These are phyloP conservation scores for Columba livia DNA, from an alignment of 2,113 vertebrate species.

Conservation along the genomic window DNA sequence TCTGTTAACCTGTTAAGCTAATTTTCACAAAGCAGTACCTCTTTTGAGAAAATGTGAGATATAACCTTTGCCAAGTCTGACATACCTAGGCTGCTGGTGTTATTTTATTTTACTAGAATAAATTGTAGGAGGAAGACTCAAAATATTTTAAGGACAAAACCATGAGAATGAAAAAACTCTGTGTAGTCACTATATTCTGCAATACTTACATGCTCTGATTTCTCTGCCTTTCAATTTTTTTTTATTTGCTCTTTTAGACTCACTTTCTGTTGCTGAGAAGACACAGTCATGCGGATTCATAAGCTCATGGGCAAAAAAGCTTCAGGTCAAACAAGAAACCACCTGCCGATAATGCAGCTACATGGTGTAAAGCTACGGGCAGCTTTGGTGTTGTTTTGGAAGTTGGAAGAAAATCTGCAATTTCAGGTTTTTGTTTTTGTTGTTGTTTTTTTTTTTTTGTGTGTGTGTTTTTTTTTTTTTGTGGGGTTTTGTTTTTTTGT, in stretches of 20 bases:
- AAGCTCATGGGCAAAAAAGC: not conserved
- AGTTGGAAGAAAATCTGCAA: not conserved
- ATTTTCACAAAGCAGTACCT: not conserved
- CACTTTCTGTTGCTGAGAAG: not conserved
- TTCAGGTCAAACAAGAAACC: not conserved
- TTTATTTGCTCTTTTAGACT: not conserved
- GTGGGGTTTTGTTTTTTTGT: not conserved
- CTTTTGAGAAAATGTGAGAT: not conserved
- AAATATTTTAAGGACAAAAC: not conserved
- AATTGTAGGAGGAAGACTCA: not conserved
- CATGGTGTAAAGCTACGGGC: not conserved
- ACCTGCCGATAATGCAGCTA: not conserved
- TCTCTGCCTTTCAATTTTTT: not conserved
- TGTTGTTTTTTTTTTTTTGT: not conserved
- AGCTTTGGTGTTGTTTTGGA: not conserved
- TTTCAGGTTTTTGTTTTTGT: not conserved
- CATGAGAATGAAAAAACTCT: not conserved
- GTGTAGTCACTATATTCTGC: not conserved
- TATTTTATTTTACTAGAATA: not conserved
- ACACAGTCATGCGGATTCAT: not conserved
- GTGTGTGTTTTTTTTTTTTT: not conserved
- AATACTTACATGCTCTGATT: not conserved
- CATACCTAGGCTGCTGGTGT: not conserved
- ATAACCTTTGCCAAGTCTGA: not conserved
- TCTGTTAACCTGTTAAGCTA: not conserved